Evolutionary conservation across 2,888 invertebrate species (phyloP), one percentile per base, ranked within the genome.

Genomic region (Drosophila paramelanica): DNA sequence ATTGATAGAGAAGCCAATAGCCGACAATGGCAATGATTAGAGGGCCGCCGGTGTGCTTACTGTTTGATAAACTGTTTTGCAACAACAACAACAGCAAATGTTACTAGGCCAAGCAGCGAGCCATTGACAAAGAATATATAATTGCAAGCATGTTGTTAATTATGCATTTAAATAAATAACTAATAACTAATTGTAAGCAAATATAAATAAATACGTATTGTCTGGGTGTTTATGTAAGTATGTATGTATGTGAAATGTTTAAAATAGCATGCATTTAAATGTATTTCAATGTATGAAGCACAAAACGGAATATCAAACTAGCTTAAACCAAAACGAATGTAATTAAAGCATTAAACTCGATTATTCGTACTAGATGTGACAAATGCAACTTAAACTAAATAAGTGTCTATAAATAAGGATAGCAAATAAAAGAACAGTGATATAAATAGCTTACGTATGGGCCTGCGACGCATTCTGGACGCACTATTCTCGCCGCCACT

Each of bases 401-500:
- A 67, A 33, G 42, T 62, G 43, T 65, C 65, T 75, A 75, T 45
- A 62, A 74, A 75, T 74, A 74, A 61, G 56, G 31, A 58, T 50
- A 42, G 55, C 43, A 66, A 53, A 60, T 64, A 61, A 74, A 56
- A 33, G 49, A 65, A 57, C 46, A 49, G 47, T 57, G 60, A 67
- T 84, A 73, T 65, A 81, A 88, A 82, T 84, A 77, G 79, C 90
- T 90, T 90, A 90, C 90, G 79, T 77, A 77, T 88, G 72, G 79
- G 81, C 75, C 90, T 83, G 77, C 90, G 89, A 41, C 90, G 89
- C 78, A 87, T 68, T 71, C 60, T 82, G 76, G 87, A 68, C 51
- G 67, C 80, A 84, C 78, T 87, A 80, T 80, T 73, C 52, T 82
- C 72, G 85, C 72, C 85, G 68, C 75, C 71, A 84, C 75, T 84